Percentiles rank a stretch among this genome's conserved stretches.
Evolutionary conservation across 2,113 vertebrate genomes (phyloP).

Genomic region (Chiloscyllium plagiosum): DNA sequence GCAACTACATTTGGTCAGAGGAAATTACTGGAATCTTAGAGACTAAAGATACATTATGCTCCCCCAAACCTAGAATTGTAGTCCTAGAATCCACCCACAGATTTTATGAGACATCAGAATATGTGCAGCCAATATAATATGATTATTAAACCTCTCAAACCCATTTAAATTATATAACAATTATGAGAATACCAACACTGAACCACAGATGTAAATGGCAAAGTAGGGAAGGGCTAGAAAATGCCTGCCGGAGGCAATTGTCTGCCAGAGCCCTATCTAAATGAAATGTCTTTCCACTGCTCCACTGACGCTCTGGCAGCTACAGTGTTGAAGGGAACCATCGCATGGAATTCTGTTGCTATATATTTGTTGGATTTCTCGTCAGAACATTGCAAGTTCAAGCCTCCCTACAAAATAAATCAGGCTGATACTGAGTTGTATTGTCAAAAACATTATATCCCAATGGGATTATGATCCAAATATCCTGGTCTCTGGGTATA

Average conservation of each 20-base stretch:
- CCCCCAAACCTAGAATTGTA: no score
- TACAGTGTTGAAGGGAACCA: not conserved
- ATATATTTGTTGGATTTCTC: not conserved
- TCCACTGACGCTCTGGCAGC: not conserved
- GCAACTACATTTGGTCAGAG: no score
- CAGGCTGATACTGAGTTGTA: not conserved
- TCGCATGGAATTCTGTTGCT: not conserved
- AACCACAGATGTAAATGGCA: not conserved
- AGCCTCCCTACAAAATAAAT: not conserved
- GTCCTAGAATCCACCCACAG: no score
- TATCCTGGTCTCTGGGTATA: no score
- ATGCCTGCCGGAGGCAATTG: not conserved
- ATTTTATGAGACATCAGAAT: no score
- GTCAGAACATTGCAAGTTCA: not conserved
- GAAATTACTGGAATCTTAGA: no score
- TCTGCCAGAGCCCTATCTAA: not conserved
- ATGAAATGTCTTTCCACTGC: not conserved
- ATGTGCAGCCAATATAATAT: no score
- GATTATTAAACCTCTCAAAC: no score
- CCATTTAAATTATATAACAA: no score
- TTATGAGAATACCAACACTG: not conserved
- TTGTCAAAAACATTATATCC: not conserved
- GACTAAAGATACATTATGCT: no score
- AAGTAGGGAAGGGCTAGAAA: not conserved
- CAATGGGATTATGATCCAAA: not conserved